Evolutionary conservation across 2,888 invertebrate species (phyloP).

Genomic region (Euzophera pinguis): DNA sequence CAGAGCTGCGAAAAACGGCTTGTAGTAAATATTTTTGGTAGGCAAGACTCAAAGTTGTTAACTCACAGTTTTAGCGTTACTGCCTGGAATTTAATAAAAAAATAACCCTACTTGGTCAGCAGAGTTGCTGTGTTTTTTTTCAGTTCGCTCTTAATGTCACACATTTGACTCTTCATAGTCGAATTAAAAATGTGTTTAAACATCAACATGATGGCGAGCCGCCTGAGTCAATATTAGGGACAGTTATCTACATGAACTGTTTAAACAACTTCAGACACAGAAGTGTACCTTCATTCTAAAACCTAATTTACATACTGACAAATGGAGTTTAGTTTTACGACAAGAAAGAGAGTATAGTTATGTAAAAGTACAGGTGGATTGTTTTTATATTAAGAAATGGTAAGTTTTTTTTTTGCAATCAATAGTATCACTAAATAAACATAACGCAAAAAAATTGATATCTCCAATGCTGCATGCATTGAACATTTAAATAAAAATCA

Average conservation of each 20-base stretch:
- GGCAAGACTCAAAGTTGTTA: too few species aligned
- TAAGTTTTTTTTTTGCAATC: too few species aligned
- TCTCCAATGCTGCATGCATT: too few species aligned
- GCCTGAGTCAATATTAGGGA: conserved; percentile 59
- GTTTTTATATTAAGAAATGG: too few species aligned
- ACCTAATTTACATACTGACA: conserved; percentile 58
- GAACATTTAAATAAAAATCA: too few species aligned
- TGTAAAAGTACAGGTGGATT: too few species aligned
- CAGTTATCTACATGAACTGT: conserved; percentile 52
- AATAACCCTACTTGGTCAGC: neutral
- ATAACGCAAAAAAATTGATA: too few species aligned
- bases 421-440: too few species aligned
- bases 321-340: conserved; percentile 31
- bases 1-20: too few species aligned
- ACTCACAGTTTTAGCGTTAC: too few species aligned
- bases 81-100: too few species aligned
- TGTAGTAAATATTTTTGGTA: too few species aligned
- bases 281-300: conserved; percentile 25
- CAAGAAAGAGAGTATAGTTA: neutral
- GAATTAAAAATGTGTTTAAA: conserved; percentile 56
- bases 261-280: conserved; percentile 22
- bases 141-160: neutral
- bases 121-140: neutral
- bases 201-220: conserved; percentile 41
- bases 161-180: conserved; percentile 18